Evolutionary conservation across 2,888 invertebrate species (phyloP), one percentile per base, ranked within the genome.

Genomic region (Phaonia tiefii): DNA sequence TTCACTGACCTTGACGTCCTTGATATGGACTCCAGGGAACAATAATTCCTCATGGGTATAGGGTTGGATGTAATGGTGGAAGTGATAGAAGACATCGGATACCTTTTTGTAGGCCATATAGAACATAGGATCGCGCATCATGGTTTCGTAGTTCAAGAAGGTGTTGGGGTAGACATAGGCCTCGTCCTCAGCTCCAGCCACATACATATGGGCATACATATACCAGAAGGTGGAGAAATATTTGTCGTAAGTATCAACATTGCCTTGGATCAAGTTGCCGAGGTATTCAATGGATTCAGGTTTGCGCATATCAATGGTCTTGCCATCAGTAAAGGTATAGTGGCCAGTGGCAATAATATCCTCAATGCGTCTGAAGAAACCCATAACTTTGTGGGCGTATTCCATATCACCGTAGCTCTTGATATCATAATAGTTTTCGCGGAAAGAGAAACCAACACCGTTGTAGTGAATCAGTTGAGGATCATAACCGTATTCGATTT

Each of bases 91-190:
- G 65, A 94, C 90, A 44, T 91, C 88, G 31, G 92, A 88, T 82
- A 94, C 93, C 69, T 92, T 92, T 88, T 94, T 93, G 87, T 93
- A 94, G 71, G 95, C 90, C 85, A 93, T 92, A 89, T 94, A 96
- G 92, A 94, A 95, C 54, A 94, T 92, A 7, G 95, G 95, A 86
- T 96, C 95, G 83, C 95, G 93, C 83, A 94, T 91, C 85, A 93
- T 93, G 4, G 95, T 94, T 86, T 93, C 92, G 85, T 92, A 93
- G 85, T 94, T 92, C 86, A 95, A 94, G 83, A 95, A 89, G 8
- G 91, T 93, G n/a, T 94, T 93, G 49, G 94, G 95, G 83, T 84
- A 75, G 79, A 84, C 79, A 42, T 85, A 42, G 80, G 79, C 79
- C 60, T 84, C 73, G 75, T 83, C 67, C 83, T 84, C 82, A 51